Evolutionary conservation across 2,888 invertebrate species (phyloP).

Genomic region (Timema podura): DNA sequence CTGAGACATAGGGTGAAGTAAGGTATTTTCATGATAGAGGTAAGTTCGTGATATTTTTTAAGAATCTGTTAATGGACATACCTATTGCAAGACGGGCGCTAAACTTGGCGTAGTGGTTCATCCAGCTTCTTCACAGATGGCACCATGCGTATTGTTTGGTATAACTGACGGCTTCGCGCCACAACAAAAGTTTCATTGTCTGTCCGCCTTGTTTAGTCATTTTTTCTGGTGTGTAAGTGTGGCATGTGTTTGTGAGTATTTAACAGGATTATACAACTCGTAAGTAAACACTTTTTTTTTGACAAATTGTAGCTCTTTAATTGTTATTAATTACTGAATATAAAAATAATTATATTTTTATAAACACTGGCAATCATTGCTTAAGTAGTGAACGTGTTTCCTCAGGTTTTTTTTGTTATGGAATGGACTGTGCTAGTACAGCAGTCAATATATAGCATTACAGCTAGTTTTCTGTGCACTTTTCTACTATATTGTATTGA

Average conservation of each 20-base stretch:
- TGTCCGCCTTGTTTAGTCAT: too few species aligned
- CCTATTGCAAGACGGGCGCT: background rate
- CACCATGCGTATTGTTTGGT: background rate
- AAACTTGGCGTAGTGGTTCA: background rate
- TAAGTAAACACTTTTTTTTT: background rate
- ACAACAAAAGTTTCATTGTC: background rate
- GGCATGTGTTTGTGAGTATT: background rate
- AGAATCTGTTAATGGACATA: background rate
- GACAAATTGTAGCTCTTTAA: background rate
- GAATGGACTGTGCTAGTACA: background rate
- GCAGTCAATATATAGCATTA: background rate
- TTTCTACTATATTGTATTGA: background rate
- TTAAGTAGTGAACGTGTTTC: background rate
- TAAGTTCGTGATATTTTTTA: constrained; percentile 1
- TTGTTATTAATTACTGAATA: background rate
- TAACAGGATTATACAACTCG: background rate
- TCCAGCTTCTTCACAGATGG: background rate
- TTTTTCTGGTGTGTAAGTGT: background rate
- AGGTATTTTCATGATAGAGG: background rate
- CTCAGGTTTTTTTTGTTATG: background rate
- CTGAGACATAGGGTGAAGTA: constrained; percentile 5
- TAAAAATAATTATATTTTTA: background rate
- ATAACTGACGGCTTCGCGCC: background rate
- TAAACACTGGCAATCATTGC: background rate
- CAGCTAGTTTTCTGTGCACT: background rate